Percentiles rank a stretch among this genome's conserved stretches.
These are phyloP conservation scores for Aspidiotus destructor DNA, from an alignment of 2,888 invertebrate genomes.

Conservation along the genomic window DNA sequence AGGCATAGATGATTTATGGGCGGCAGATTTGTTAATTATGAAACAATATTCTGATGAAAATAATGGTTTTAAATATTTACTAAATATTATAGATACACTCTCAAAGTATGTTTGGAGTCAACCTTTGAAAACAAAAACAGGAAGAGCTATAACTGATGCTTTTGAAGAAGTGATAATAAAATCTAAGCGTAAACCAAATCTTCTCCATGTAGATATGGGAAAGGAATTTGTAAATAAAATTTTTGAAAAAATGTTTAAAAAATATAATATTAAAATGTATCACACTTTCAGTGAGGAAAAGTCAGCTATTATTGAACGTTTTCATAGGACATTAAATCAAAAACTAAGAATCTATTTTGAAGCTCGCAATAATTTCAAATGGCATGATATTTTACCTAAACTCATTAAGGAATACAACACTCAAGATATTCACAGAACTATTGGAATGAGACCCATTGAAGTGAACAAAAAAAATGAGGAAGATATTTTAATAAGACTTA, in stretches of 20 bases:
- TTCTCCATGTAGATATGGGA: slow-evolving; percentile 22
- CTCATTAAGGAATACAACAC: slow-evolving; percentile 13
- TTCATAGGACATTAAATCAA: slow-evolving; percentile 19
- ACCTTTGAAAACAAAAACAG: slow-evolving; percentile 30
- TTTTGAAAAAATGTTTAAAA: slow-evolving; percentile 19
- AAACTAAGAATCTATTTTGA: slow-evolving; percentile 22
- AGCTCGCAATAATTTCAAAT: slow-evolving; percentile 6
- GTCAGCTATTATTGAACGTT: slow-evolving; percentile 20
- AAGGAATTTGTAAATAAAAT: neutral
- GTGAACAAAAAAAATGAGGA: slow-evolving; percentile 18
- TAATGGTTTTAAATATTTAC: slow-evolving; percentile 31
- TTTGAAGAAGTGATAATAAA: slow-evolving; percentile 12
- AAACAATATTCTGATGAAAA: slow-evolving; percentile 27
- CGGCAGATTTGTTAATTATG: slow-evolving; percentile 32
- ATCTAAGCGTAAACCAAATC: slow-evolving; percentile 7
- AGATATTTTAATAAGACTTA: slow-evolving; percentile 11
- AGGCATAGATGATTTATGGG: slow-evolving; percentile 31
- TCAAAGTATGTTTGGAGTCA: slow-evolving; percentile 20
- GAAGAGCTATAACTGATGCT: neutral
- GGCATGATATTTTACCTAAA: slow-evolving; percentile 10
- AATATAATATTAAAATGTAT: slow-evolving; percentile 17
- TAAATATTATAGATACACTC: slow-evolving; percentile 31
- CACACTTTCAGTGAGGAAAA: slow-evolving; percentile 20
- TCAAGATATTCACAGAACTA: slow-evolving; percentile 7
- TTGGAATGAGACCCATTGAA: slow-evolving; percentile 6